Evolutionary conservation across 2,888 invertebrate genomes (phyloP).

Genomic region (Coecobrya sp.): DNA sequence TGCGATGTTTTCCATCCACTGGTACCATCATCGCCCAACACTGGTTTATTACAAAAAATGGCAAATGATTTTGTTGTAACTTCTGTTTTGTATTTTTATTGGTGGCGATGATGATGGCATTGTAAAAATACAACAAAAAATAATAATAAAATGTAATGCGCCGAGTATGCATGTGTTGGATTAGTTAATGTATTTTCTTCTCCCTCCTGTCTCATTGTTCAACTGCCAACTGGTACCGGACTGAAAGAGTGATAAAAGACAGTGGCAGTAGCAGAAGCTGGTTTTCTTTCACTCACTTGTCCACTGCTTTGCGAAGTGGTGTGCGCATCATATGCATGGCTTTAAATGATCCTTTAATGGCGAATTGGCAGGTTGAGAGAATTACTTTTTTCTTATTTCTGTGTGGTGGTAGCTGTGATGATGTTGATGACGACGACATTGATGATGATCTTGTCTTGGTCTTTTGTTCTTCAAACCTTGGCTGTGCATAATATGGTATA

Average conservation of each 20-base stretch:
- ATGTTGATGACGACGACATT: neutral
- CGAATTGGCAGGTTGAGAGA: constrained; percentile 71
- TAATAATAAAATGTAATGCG: neutral
- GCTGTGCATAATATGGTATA: constrained; percentile 60
- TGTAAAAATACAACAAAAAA: neutral
- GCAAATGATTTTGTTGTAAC: constrained; percentile 63
- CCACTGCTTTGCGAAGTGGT: neutral
- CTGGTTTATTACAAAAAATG: constrained; percentile 45
- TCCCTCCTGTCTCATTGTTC: constrained; percentile 19
- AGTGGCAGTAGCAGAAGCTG: constrained; percentile 44
- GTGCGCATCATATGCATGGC: neutral
- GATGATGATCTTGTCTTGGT: constrained; percentile 59
- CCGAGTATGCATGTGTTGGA: neutral
- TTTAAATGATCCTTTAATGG: constrained; percentile 72
- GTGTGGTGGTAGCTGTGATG: neutral
- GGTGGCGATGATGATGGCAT: neutral
- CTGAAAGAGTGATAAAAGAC: constrained; percentile 39
- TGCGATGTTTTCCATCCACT: too few relatives aligned
- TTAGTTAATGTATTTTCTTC: neutral
- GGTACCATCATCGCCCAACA: neutral
- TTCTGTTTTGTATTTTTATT: constrained; percentile 43
- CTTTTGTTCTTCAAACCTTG: neutral
- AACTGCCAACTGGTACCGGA: constrained; percentile 55
- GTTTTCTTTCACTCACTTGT: constrained; percentile 56
- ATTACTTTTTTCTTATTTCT: constrained; percentile 54